Conservation (phyloP, 2,888 invertebrate genomes). For the Mystacides longicornis region DNA sequence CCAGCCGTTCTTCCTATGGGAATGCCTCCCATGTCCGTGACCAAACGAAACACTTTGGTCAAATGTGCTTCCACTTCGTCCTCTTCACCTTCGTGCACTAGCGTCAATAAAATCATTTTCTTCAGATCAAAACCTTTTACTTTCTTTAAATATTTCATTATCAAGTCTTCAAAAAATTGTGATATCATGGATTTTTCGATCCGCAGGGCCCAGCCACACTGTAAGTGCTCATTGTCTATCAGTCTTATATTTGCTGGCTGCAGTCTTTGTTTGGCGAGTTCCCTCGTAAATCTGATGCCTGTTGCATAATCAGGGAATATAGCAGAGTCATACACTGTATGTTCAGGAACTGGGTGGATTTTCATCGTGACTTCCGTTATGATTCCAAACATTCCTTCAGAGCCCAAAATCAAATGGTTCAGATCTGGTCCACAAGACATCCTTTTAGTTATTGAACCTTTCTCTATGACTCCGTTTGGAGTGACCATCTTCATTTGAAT, state of each 20-base stretch:
- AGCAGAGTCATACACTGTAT: constrained; percentile 85
- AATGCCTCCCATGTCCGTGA: constrained; percentile 68
- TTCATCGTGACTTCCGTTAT: constrained; percentile 87
- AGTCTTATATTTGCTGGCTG: constrained; percentile 94
- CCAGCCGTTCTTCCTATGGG: constrained; percentile 92
- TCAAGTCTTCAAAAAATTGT: constrained; percentile 63
- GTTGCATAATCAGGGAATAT: constrained; percentile 89
- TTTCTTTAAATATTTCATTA: constrained; percentile 67
- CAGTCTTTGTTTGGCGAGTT: constrained; percentile 70
- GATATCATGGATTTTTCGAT: constrained; percentile 33
- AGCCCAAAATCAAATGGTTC: constrained; percentile 74
- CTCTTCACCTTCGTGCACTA: constrained; percentile 80
- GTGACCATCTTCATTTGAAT: constrained; percentile 87
- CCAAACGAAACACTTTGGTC: constrained; percentile 68
- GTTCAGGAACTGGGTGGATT: constrained; percentile 80
- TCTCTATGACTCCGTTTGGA: constrained; percentile 74
- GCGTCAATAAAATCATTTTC: constrained; percentile 82
- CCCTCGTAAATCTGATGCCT: constrained; percentile 86
- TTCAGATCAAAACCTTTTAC: constrained; percentile 78
- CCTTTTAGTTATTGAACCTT: constrained; percentile 75
- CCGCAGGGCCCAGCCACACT: constrained; percentile 78
- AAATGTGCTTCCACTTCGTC: constrained; percentile 56
- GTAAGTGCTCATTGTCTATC: constrained; percentile 93
- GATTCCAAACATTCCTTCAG: constrained; percentile 94
- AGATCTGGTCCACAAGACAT: constrained; percentile 95